A percentile compares a stretch with the other conserved stretches of the same genome.
phyloP scores from a whole-genome alignment of 1,140 invertebrate genomes.

The Procambarus clarkii region DNA sequence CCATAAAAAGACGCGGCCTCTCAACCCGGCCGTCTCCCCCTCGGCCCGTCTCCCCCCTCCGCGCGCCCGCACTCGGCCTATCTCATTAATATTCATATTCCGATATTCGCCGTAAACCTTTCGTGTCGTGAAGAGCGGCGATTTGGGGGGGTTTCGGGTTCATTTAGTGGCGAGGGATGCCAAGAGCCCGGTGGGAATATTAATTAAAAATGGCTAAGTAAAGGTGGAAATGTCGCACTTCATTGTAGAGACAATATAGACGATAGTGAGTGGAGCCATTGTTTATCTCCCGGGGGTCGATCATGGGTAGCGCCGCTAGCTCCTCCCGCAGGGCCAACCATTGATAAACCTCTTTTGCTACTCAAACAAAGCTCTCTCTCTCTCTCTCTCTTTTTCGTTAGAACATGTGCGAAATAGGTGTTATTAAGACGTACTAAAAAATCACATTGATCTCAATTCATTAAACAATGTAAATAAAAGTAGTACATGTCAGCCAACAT shows the following conservation, averaged over 20 bases:
- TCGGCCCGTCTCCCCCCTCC: conserved; percentile 30
- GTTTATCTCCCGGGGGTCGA: conserved; percentile 58
- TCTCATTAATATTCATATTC: conserved; percentile 62
- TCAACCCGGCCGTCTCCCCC: conserved; percentile 36
- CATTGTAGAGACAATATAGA: conserved; percentile 43
- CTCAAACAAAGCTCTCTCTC: no score
- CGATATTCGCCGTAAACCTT: conserved; percentile 7
- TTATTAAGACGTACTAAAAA: no score
- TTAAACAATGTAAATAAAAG: not conserved
- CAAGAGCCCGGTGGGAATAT: no score
- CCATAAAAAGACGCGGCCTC: conserved; percentile 72
- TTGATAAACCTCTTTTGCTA: not conserved
- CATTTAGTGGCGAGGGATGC: not conserved
- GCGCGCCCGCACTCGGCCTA: conserved; percentile 57
- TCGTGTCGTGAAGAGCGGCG: not conserved
- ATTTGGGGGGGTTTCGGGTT: not conserved
- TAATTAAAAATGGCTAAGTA: not conserved
- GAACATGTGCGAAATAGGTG: no score
- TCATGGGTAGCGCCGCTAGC: conserved; percentile 24
- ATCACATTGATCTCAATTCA: no score
- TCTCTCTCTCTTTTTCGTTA: no score
- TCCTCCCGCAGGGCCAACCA: conserved; percentile 2
- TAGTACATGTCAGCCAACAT: not conserved
- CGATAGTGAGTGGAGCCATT: conserved; percentile 59
- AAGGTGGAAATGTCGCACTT: not conserved